Percentiles rank a stretch among this genome's conserved stretches.
Conservation (phyloP, 2,888 invertebrate genomes). For the Volucella inanis region DNA sequence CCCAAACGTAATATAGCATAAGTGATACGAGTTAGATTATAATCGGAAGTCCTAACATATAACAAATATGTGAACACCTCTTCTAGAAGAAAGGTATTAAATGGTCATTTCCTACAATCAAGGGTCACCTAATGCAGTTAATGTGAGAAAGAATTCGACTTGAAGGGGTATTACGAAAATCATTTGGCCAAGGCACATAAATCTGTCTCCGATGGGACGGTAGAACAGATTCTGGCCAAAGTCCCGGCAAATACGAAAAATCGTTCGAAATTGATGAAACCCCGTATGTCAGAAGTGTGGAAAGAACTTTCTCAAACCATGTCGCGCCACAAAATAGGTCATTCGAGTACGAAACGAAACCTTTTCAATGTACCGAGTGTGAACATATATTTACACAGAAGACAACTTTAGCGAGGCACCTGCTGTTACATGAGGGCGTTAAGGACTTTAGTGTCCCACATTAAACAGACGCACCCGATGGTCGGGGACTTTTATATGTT, state of each 20-base stretch:
- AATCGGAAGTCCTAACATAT: too few relatives aligned
- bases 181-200: slow-evolving; percentile 59
- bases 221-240: slow-evolving; percentile 56
- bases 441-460: slow-evolving; percentile 76
- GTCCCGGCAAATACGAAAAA: slow-evolving; percentile 44
- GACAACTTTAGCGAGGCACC: slow-evolving; percentile 76
- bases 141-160: slow-evolving; percentile 65
- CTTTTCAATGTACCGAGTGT: slow-evolving; percentile 76
- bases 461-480: slow-evolving; percentile 67
- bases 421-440: slow-evolving; percentile 72
- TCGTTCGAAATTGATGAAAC: slow-evolving; percentile 29
- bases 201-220: slow-evolving; percentile 39
- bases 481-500: slow-evolving; percentile 13
- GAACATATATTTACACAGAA: slow-evolving; percentile 76
- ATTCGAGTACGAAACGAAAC: slow-evolving; percentile 76
- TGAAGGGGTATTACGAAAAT: slow-evolving; percentile 55
- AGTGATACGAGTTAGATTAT: too few relatives aligned
- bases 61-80: too few relatives aligned
- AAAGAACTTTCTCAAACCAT: slow-evolving; percentile 76
- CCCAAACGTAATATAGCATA: too few relatives aligned
- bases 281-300: slow-evolving; percentile 68
- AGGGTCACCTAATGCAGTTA: slow-evolving; percentile 70
- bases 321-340: slow-evolving; percentile 77
- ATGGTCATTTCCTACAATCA: slow-evolving; percentile 46
- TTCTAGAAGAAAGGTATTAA: too few relatives aligned